Conservation (phyloP, 2,113 vertebrate genomes). For the Romanogobio albipinnatus region DNA sequence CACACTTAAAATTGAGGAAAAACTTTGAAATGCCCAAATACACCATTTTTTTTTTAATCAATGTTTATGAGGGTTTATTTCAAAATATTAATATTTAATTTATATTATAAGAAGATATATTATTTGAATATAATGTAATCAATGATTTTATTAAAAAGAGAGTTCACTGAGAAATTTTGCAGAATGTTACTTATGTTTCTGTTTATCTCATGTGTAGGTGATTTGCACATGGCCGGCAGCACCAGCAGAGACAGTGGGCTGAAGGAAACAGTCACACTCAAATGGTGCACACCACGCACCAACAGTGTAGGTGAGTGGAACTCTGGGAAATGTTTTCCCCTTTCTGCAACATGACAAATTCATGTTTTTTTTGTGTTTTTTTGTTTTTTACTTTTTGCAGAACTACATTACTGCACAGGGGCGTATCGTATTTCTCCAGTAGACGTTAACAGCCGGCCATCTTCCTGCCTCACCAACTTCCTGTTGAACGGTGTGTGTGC, state of each 20-base stretch:
- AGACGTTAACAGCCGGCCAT: conserved; percentile 98
- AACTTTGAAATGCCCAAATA: background rate
- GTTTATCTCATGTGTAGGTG: conserved; percentile 75
- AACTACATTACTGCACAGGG: conserved; percentile 96
- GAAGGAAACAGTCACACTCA: conserved; percentile 94
- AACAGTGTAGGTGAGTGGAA: conserved; percentile 89
- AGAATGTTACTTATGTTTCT: conserved; percentile 12
- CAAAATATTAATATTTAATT: too few species aligned
- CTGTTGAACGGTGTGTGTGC: conserved; percentile 89
- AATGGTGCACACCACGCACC: conserved; percentile 97
- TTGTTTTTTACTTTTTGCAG: conserved; percentile 81
- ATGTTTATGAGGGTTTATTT: too few species aligned
- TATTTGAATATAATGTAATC: background rate
- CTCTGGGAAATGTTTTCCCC: background rate
- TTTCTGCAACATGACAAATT: background rate
- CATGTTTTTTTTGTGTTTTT: background rate
- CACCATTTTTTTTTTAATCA: background rate
- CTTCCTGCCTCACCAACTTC: conserved; percentile 98
- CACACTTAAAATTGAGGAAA: background rate
- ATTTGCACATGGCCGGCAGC: conserved; percentile 82
- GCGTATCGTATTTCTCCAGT: conserved; percentile 97
- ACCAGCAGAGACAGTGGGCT: conserved; percentile 88
- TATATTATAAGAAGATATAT: too few species aligned
- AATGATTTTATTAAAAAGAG: background rate
- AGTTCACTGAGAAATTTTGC: background rate